These are phyloP conservation scores for Rhinoraja longicauda DNA, from an alignment of 2,797 vertebrate genomes.

Conservation along the genomic window DNA sequence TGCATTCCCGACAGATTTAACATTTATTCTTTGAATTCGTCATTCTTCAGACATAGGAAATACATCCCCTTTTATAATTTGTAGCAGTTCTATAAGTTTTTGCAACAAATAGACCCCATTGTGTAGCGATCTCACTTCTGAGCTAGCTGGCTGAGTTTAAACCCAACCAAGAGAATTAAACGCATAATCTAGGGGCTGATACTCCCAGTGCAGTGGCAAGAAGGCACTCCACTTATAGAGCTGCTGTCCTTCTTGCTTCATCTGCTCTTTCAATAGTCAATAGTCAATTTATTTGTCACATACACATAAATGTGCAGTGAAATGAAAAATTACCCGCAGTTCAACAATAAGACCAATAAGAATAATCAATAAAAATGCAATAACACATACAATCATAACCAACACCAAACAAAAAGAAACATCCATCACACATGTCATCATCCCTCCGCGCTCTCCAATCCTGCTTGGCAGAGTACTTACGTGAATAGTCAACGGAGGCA, in stretches of 20 bases:
- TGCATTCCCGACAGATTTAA: background rate
- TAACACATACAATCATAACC: too few relatives aligned
- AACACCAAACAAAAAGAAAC: too few relatives aligned
- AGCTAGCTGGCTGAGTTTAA: background rate
- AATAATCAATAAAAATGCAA: too few relatives aligned
- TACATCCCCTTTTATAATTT: background rate
- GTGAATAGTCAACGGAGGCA: too few relatives aligned
- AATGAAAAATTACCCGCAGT: too few relatives aligned
- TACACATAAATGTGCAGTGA: too few relatives aligned
- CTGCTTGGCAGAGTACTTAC: too few relatives aligned
- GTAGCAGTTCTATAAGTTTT: background rate
- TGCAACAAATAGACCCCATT: background rate
- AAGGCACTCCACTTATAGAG: background rate
- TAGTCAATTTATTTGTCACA: too few relatives aligned
- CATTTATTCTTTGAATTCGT: background rate
- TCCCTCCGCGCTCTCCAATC: too few relatives aligned
- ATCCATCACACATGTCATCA: too few relatives aligned
- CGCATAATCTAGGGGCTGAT: background rate
- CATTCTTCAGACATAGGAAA: background rate
- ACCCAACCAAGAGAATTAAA: background rate
- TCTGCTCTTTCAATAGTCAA: background rate
- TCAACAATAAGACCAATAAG: too few relatives aligned
- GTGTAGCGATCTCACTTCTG: background rate
- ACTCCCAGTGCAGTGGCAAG: background rate
- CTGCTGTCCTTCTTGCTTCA: background rate